Conservation (phyloP, 2,113 vertebrate species). For the Gnathonemus echidnorhynchus region DNA sequence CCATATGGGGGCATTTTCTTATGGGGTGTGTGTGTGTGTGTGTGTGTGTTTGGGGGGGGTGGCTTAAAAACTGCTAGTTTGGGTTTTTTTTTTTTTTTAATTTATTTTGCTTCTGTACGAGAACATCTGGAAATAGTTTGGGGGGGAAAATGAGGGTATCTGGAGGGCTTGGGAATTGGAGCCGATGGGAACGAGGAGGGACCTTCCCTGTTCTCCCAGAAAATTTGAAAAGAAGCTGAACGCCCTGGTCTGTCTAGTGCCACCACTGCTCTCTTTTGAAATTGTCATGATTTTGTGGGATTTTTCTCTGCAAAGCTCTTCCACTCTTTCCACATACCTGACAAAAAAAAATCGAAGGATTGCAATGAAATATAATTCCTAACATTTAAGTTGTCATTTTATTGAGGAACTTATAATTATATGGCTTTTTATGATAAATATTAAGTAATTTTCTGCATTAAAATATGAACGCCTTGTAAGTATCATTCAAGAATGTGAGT, state of each 20-base stretch:
- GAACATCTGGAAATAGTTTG: slow-evolving; percentile 31
- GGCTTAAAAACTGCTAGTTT: not conserved
- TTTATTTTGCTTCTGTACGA: slow-evolving; percentile 27
- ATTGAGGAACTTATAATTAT: not conserved
- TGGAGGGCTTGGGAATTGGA: slow-evolving; percentile 29
- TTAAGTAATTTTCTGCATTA: not conserved
- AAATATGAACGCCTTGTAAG: not conserved
- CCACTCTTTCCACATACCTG: not conserved
- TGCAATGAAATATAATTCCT: not conserved
- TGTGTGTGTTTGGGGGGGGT: not conserved
- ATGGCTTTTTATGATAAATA: not conserved
- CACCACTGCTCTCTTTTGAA: not conserved
- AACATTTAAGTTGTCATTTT: not conserved
- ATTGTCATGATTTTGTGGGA: not conserved
- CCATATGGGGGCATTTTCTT: slow-evolving; percentile 17
- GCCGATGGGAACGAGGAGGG: slow-evolving; percentile 20
- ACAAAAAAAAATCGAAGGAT: not conserved
- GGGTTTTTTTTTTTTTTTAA: not conserved
- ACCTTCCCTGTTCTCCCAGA: not conserved
- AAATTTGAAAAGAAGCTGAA: not conserved
- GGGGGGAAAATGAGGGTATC: slow-evolving; percentile 26
- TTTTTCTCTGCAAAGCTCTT: not conserved
- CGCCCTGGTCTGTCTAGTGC: not conserved
- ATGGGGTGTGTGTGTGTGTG: not conserved
- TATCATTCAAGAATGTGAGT: not conserved